A percentile compares a stretch with the other conserved stretches of the same genome.
phyloP scores from a whole-genome alignment of 2,113 vertebrate species.

The Illadopsis cleaveri region DNA sequence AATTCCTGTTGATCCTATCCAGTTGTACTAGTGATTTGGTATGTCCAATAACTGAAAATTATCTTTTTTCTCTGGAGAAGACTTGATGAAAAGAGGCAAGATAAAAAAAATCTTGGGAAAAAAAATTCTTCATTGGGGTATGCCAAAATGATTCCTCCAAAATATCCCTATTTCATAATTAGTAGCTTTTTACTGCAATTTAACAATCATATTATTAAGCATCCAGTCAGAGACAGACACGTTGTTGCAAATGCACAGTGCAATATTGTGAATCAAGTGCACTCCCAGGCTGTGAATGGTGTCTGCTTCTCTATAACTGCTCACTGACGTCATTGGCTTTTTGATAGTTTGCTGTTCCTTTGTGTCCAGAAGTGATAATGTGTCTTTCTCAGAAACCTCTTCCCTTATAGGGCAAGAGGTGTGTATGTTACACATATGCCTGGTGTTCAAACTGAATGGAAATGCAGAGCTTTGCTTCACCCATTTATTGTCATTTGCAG shows the following conservation, averaged over 20 bases:
- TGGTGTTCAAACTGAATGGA: not conserved
- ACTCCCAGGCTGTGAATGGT: not conserved
- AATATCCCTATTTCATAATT: not conserved
- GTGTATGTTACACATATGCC: not conserved
- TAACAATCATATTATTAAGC: not conserved
- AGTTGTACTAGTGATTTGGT: not conserved
- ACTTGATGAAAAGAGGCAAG: not conserved
- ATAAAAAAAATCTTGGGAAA: not conserved
- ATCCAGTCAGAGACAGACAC: not conserved
- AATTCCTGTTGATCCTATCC: not conserved
- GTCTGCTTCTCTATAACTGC: not conserved
- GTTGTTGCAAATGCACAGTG: not conserved
- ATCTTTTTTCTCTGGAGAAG: not conserved
- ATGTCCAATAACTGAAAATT: not conserved
- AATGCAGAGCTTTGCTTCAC: not conserved
- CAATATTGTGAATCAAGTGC: not conserved
- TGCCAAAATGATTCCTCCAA: not conserved
- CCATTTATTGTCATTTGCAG: not conserved
- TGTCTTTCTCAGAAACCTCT: not conserved
- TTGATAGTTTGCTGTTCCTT: not conserved
- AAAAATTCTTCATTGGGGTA: not conserved
- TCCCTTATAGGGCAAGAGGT: rapidly evolving
- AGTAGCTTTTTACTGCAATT: not conserved
- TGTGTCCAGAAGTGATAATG: not conserved
- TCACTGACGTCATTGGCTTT: not conserved